Conservation (phyloP, 2,797 vertebrate species). For the Vireo griseus region DNA sequence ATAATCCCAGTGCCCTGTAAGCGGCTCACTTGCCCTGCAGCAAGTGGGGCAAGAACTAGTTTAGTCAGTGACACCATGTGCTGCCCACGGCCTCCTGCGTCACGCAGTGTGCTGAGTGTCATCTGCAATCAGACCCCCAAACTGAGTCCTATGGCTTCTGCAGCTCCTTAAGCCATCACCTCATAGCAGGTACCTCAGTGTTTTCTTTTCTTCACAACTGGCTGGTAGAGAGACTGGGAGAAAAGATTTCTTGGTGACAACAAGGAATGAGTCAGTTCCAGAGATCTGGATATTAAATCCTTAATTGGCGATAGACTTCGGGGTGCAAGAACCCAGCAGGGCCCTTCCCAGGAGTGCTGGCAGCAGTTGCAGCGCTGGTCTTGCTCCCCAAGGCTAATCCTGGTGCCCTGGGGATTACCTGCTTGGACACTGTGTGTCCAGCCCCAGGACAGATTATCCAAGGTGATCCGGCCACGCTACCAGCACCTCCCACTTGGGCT, state of each 20-base stretch:
- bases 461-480: background rate
- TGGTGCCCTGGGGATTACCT: background rate
- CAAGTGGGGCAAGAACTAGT: background rate
- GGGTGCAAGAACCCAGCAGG: background rate
- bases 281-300: background rate
- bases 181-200: fast-evolving
- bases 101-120: fast-evolving
- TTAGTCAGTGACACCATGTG: fast-evolving
- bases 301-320: background rate
- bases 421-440: fast-evolving
- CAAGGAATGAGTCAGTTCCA: background rate
- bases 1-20: background rate
- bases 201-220: fast-evolving
- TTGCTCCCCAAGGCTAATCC: background rate
- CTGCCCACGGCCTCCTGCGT: fast-evolving
- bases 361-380: background rate
- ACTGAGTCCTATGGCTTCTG: fast-evolving
- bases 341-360: background rate
- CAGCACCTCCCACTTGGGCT: background rate
- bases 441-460: background rate
- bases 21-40: fast-evolving
- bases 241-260: background rate
- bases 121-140: fast-evolving
- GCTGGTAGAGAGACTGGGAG: background rate
- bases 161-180: fast-evolving